Evolutionary conservation across 2,888 invertebrate genomes (phyloP), one percentile per base, ranked within the genome.

Genomic region (Electrophaes corylata): DNA sequence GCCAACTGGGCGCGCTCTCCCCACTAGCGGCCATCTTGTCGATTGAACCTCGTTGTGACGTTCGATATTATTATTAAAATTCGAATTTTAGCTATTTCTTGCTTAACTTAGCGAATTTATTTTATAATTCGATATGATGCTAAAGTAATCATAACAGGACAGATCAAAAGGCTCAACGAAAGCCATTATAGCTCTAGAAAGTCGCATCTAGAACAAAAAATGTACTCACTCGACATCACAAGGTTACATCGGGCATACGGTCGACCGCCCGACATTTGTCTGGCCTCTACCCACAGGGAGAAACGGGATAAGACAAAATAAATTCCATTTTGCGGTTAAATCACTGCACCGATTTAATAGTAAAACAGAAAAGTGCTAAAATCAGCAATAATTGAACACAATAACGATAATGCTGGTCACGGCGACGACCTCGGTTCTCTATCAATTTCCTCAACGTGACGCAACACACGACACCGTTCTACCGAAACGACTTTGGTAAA

Each of bases 401-500:
- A 78, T 81, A 74, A 86, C 83, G 85, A 86, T 83, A 82, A 85
- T 83, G 86, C 84, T 88, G 86, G 88, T 89, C 88, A 88, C 88
- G 85, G 84, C 89, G 90, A 84, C 89, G 90, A 89, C 90, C 91
- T 91, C 90, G 88, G 80, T 80, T 77, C 88, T 88, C 86, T 90
- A 91, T 91, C 91, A 91, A 90, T 91, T 91, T 91, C 91, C 91
- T 91, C 81, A 86, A 87, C 87, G 88, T 91, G 91, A 91, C 91
- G 91, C 91, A 91, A 91, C 85, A 82, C 89, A 85, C 91, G 90
- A 84, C 91, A 88, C 90, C 88, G 91, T 90, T 91, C 88, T 84
- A 88, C 91, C 90, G 90, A 91, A 91, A 90, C 91, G 89, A 88
- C 91, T 91, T 91, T 91, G 90, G 90, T 91, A 91, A 91, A 91